phyloP scores from a whole-genome alignment of 2,888 invertebrate genomes.

The Cheilosia impressa region DNA sequence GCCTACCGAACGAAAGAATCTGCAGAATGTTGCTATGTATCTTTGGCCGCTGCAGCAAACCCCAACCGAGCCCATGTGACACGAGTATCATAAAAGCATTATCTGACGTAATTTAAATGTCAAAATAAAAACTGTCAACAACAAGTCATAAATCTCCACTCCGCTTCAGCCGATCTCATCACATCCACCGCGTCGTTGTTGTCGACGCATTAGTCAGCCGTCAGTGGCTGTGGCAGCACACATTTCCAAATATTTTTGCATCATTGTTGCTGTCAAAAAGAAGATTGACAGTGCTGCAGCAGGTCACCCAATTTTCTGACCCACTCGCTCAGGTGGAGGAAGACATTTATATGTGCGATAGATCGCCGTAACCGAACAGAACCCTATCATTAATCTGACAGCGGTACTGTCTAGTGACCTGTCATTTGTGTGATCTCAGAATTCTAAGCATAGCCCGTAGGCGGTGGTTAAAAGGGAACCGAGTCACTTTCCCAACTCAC shows the following conservation, averaged over 20 bases:
- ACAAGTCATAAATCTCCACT: slow-evolving; percentile 67
- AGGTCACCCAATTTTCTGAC: slow-evolving; percentile 59
- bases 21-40: slow-evolving; percentile 28
- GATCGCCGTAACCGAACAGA: slow-evolving; percentile 47
- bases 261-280: slow-evolving; percentile 55
- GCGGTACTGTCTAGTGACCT: slow-evolving; percentile 67
- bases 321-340: slow-evolving; percentile 40
- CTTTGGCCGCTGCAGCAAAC: background rate
- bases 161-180: slow-evolving; percentile 44
- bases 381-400: slow-evolving; percentile 75
- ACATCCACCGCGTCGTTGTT: slow-evolving; percentile 34
- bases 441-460: slow-evolving; percentile 54
- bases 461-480: slow-evolving; percentile 47
- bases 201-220: slow-evolving; percentile 61
- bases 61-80: slow-evolving; percentile 51
- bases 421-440: slow-evolving; percentile 64
- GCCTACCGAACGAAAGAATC: slow-evolving; percentile 37
- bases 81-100: slow-evolving; percentile 72
- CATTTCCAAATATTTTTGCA: slow-evolving; percentile 64
- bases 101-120: slow-evolving; percentile 75
- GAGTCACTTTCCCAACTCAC: slow-evolving; percentile 50
- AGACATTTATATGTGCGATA: slow-evolving; percentile 32
- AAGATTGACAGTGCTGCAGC: slow-evolving; percentile 49
- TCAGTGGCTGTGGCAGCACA: slow-evolving; percentile 30
- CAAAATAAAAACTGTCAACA: slow-evolving; percentile 73